Evolutionary conservation across 2,113 vertebrate genomes (phyloP), one percentile per base, ranked within the genome.

Genomic region (Cebus imitator): DNA sequence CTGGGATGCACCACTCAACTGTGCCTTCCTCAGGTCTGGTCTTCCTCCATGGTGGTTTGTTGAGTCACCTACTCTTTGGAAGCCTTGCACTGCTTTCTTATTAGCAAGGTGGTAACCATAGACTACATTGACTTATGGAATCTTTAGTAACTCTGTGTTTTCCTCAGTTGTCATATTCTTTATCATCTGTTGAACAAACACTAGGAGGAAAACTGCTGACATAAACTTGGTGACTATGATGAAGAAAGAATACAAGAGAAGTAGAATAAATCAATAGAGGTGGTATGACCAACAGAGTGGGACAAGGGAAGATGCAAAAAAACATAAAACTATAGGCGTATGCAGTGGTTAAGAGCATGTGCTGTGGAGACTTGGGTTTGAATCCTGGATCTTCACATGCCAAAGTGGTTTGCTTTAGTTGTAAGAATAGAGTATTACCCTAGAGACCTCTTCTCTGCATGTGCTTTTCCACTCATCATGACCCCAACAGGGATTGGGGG

Each of bases 311-410:
- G 48, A 61, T 20, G 61, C 73, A 37, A 32, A 82, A 76, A 76
- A 73, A 11, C 9, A 1, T 25, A 80, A 50, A 58, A n/a, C 0
- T 9, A 14, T 0, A 45, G 68, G 45, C 13, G 0, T 1, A 35
- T 13, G 50, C 12, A 11, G 21, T 61, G 30, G 3, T 32, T 75
- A 43, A 70, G 3, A 94, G 30, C 20, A 0, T 21, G 21, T 12
- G 10, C 43, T 43, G 30, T 48, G 35, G 35, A 76, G 61, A 32
- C 1, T 30, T 40, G 18, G 18, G 2, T 79, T 93, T 73, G n/a
- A 82, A 64, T 68, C 23, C 43, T 61, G 40, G 21, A 75, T 87
- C 61, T 85, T 68, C 35, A 40, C 37, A 0, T 32, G 32, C 83
- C 27, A n/a, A 35, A 43, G 85, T 35, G 32, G 2, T 55, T 90